Base-by-base conservation (phyloP, 2,113 vertebrate species). In the Thunnus thynnus region DNA sequence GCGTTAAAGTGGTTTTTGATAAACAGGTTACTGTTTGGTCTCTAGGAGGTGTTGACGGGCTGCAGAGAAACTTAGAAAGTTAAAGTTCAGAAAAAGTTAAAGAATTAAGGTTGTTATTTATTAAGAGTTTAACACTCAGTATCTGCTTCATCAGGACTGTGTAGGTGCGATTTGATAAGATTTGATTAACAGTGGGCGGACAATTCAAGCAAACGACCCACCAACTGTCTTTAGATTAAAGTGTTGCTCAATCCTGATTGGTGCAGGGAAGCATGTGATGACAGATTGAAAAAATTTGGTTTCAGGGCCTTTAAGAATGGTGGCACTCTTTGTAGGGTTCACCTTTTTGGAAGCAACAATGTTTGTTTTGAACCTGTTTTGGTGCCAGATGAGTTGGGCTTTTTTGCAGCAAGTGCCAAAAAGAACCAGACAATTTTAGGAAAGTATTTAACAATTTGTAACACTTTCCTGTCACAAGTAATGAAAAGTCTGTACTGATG, bases 281-380 rank as follows among this genome's bases (percentile, higher is more conserved):
- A n/a, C 17, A 46, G 13, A 71, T 12, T 32, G 58, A 78, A 57
- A 67, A 16, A 22, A 64, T 3, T 14, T 36, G 7, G 46, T 77
- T 52, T 67, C 63, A 57, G 8, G 57, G 55, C 36, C 36, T 72
- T 77, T 52, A 30, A 63, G 10, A 27, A 32, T 5, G 27, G 18
- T 64, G 32, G 46, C 20, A 44, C 17, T 65, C 22, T 12, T 54
- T 20, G n/a, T 36, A 25, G 60, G 22, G 46, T 67, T 75, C 25
- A 1, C 3, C 47, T 25, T 69, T 14, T 73, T 66, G 54, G 2
- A 3, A 56, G 1, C 16, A n/a, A 55, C 22, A 9, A 3, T 30
- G 44, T 79, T 61, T 67, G 13, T 70, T 75, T 71, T 65, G 47
- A 57, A 82, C 48, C 70, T 56, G 51, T 22, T 52, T 54, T 17